Conservation (phyloP, 2,888 invertebrate genomes). For the Megastigmus dorsalis region DNA sequence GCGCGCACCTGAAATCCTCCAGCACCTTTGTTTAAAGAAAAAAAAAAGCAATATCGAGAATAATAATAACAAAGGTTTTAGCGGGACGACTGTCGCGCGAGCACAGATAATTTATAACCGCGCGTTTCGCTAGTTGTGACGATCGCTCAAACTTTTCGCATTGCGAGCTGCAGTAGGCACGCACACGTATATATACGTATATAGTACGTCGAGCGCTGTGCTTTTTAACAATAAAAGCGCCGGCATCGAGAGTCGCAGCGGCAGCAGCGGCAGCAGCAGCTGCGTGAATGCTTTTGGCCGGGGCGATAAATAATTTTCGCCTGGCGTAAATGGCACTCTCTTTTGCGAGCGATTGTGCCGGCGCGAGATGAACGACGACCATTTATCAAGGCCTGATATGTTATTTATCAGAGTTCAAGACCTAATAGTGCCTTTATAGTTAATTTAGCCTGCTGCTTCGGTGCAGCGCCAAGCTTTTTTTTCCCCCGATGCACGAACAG, state of each 20-base stretch:
- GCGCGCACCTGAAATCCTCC: background rate
- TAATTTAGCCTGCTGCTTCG: too few relatives aligned
- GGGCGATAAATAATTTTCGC: conserved; percentile 48
- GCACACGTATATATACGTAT: background rate
- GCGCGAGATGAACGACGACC: too few relatives aligned
- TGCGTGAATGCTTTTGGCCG: conserved; percentile 29
- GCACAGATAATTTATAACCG: background rate
- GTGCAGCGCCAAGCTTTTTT: too few relatives aligned
- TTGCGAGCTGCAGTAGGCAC: too few relatives aligned
- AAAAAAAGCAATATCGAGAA: background rate
- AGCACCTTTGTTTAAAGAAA: too few relatives aligned
- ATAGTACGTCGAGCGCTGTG: too few relatives aligned
- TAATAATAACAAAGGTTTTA: too few relatives aligned
- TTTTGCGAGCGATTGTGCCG: conserved; percentile 44
- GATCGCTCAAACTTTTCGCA: conserved; percentile 13
- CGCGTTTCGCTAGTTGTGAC: background rate
- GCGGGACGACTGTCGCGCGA: too few relatives aligned
- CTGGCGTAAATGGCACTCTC: conserved; percentile 44
- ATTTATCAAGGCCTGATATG: conserved; percentile 45
- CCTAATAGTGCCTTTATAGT: conserved; percentile 36
- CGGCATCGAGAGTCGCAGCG: conserved; percentile 12
- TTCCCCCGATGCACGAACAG: too few relatives aligned
- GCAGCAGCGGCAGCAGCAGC: too few relatives aligned
- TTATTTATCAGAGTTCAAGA: conserved; percentile 41
- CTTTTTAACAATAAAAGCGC: conserved; percentile 2